A percentile compares a stretch with the other conserved stretches of the same genome.
phyloP scores from a whole-genome alignment of 2,888 invertebrate genomes.

The Lepidocyrtoides sp. region DNA sequence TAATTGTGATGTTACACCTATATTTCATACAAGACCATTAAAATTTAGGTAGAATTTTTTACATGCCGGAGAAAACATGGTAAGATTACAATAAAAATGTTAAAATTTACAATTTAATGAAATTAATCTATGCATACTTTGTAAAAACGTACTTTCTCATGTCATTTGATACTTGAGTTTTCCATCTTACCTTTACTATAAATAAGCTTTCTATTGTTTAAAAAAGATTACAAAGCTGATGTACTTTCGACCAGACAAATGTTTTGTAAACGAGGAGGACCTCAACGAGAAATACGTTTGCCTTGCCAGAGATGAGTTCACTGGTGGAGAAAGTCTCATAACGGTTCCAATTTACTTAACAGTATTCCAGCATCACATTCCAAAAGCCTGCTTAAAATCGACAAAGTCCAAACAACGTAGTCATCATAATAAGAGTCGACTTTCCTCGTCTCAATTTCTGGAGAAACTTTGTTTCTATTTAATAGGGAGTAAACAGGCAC shows the following conservation, averaged over 20 bases:
- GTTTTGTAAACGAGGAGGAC: conserved; percentile 14
- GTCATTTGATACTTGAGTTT: no score
- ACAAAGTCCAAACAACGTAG: neutral
- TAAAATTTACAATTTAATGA: no score
- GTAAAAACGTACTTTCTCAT: no score
- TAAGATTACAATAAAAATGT: no score
- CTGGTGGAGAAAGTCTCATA: neutral
- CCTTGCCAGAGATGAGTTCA: conserved; percentile 29
- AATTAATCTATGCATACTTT: no score
- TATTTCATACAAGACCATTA: no score
- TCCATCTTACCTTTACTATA: no score
- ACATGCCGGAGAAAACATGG: no score
- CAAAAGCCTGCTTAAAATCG: neutral
- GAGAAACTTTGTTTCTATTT: conserved; percentile 56
- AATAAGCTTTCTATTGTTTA: no score
- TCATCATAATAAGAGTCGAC: neutral
- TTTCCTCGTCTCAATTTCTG: neutral
- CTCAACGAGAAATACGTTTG: neutral
- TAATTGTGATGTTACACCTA: no score
- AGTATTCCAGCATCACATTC: conserved; percentile 31
- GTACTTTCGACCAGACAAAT: conserved; percentile 56
- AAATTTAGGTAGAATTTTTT: no score
- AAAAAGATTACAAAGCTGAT: conserved; percentile 19
- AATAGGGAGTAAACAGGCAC: conserved; percentile 56
- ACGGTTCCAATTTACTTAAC: conserved; percentile 39